Conservation (phyloP, 2,113 vertebrate genomes). For the Entosphenus tridentatus region DNA sequence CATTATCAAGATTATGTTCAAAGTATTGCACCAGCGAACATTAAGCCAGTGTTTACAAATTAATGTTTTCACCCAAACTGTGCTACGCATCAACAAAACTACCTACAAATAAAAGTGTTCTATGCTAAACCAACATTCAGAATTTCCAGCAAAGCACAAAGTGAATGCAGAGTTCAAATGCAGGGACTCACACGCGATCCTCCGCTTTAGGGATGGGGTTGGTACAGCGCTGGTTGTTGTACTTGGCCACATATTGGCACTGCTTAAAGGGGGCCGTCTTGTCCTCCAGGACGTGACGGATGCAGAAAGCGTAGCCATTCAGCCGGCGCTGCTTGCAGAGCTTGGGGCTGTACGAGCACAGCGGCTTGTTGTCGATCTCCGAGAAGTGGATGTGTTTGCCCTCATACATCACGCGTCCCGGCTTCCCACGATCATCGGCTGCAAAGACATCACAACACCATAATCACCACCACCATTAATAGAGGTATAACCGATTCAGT, state of each 20-base stretch:
- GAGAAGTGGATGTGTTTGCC: conserved; percentile 99
- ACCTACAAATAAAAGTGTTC: too few relatives aligned
- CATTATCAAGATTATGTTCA: too few relatives aligned
- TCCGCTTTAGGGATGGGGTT: conserved; percentile 97
- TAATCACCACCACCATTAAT: too few relatives aligned
- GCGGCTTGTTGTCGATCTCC: conserved; percentile 99
- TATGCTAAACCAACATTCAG: too few relatives aligned
- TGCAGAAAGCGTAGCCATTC: conserved; percentile 98
- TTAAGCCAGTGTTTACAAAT: too few relatives aligned
- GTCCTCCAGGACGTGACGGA: conserved; percentile 97
- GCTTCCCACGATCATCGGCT: conserved; percentile 99
- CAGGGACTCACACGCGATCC: conserved; percentile 61
- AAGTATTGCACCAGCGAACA: too few relatives aligned
- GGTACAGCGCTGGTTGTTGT: conserved; percentile 97
- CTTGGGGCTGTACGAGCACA: conserved; percentile 99
- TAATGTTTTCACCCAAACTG: too few relatives aligned
- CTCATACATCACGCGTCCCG: conserved; percentile 99
- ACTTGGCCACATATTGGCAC: conserved; percentile 99
- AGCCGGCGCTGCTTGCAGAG: conserved; percentile 98
- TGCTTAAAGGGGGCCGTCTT: conserved; percentile 99
- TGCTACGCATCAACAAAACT: too few relatives aligned
- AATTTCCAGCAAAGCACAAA: too few relatives aligned
- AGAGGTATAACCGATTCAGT: too few relatives aligned
- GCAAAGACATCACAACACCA: conserved; percentile 20
- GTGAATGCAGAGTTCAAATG: too few relatives aligned